Base-by-base conservation (phyloP, 2,888 invertebrate species). In the Idaea aversata region DNA sequence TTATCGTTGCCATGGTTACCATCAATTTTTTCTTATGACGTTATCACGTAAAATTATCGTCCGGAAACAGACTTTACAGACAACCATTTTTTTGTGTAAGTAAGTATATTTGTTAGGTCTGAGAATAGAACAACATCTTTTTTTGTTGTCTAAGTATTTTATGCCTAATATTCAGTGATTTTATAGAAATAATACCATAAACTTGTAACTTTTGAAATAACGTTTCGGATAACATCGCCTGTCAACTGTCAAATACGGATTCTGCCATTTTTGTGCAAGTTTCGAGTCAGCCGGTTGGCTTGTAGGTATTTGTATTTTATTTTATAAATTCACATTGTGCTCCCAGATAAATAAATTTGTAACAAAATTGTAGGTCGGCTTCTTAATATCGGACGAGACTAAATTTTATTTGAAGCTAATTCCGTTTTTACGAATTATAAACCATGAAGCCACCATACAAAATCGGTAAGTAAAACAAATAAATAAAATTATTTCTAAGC, bases 361-460 rank as follows among this genome's bases (percentile, higher is more conserved):
- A 47, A 36, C 5, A 13, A 47, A 13, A 47, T 10, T 47, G 10
- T 47, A 10, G 7, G 4, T 13, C 4, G 47, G 3, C 10, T 47
- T 47, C 47, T 6, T 10, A 7, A 6, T 47, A 10, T 47, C 47
- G 47, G 10, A 7, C 7, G 7, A 47, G 47, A 47, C 10, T 7
- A 13, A 47, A 47, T 47, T 47, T 47, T 47, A 47, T 47, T 47
- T 47, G 10, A 57, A 34, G n/a, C n/a, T 25, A 34, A 59, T 15
- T 13, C n/a, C 16, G 5, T n/a, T 57, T 60, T 47, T 15, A 38
- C 13, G 15, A 60, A 36, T 57, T 5, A 10, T 59, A 61, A 47
- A 72, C 60, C 74, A 91, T 91, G 90, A 92, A 93, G 81, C 92
- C 92, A 7, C 83, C 88, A 62, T 91, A 83, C 76, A 93, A 93